A percentile compares a stretch with the other conserved stretches of the same genome.
These are phyloP conservation scores for Baccha elongata DNA, from an alignment of 2,888 invertebrate genomes.

Conservation along the genomic window DNA sequence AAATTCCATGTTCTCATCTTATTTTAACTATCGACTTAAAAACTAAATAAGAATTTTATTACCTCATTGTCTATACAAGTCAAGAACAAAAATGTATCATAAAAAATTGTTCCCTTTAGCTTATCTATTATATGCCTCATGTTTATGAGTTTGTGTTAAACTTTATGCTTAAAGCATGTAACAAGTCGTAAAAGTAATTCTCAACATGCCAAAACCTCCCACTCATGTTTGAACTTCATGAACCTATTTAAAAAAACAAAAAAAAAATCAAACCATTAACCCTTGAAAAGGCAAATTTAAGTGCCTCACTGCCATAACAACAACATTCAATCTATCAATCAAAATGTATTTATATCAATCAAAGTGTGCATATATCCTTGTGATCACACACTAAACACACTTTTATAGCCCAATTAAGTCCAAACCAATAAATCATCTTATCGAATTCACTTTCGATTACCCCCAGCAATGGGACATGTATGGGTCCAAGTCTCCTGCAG, in stretches of 20 bases:
- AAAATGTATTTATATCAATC: conserved; percentile 46
- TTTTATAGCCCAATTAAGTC: conserved; percentile 71
- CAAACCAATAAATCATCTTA: conserved; percentile 58
- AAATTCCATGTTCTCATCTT: no score
- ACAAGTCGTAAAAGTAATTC: no score
- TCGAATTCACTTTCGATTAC: conserved; percentile 68
- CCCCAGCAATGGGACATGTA: conserved; percentile 7
- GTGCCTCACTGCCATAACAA: conserved; percentile 11
- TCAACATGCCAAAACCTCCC: no score
- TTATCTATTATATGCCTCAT: no score
- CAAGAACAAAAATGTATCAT: no score
- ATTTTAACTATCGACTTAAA: no score
- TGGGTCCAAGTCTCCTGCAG: conserved; percentile 36
- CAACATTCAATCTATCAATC: conserved; percentile 41
- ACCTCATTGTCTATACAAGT: no score
- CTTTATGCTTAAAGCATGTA: no score
- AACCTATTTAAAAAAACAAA: not conserved
- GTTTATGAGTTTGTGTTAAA: no score
- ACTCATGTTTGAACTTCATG: not conserved
- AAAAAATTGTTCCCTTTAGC: no score
- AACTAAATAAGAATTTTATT: no score
- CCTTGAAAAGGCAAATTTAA: not conserved
- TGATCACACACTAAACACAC: conserved; percentile 27
- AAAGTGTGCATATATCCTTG: conserved; percentile 38
- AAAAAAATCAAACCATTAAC: no score